Evolutionary conservation across 2,113 vertebrate species (phyloP), one percentile per base, ranked within the genome.

Genomic region (Acanthisitta chloris): DNA sequence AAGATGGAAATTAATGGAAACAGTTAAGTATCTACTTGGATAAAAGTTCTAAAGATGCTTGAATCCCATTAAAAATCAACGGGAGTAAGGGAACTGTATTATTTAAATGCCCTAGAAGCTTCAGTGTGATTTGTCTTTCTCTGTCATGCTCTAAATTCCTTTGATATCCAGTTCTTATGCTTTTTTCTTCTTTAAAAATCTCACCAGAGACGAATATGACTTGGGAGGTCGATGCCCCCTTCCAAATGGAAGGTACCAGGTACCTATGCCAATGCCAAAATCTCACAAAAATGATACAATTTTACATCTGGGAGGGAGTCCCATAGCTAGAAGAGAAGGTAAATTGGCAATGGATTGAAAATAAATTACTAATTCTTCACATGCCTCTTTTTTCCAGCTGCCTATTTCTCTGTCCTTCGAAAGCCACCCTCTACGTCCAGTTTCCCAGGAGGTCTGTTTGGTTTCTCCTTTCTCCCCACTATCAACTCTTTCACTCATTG

Each of bases 401-500:
- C 81, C 67, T 93, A 57, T 87, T 81, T 83, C 64, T 93, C 81
- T 90, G 73, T 83, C 55, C 81, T 93, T 87, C 93, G 88, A 86
- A 94, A 93, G 67, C 38, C 82, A 73, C 14, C 72, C 43, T 90
- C 54, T 59, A 55, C 14, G 4, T 67, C 92, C 81, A 90, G 42
- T 86, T 96, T 96, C 64, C 67, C 72, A 64, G 69, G 71, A 95
- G 38, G 58, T 83, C 79, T 28, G 9, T 72, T 66, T 82, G 59
- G 5, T 88, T 86, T 88, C 81, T 92, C 46, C 87, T 90, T 96
- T 91, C 64, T 90, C 71, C 49, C 51, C 21, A 2, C 55, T 76
- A 21, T 33, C 1, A 8, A 38, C 48, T 69, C 40, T 83, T 81
- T 66, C 29, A 80, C 40, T 59, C 58, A 52, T 67, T 92, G 76